Base-by-base conservation (phyloP, 92 coral and sea anemone genomes). In the Paragorgia papillata region DNA sequence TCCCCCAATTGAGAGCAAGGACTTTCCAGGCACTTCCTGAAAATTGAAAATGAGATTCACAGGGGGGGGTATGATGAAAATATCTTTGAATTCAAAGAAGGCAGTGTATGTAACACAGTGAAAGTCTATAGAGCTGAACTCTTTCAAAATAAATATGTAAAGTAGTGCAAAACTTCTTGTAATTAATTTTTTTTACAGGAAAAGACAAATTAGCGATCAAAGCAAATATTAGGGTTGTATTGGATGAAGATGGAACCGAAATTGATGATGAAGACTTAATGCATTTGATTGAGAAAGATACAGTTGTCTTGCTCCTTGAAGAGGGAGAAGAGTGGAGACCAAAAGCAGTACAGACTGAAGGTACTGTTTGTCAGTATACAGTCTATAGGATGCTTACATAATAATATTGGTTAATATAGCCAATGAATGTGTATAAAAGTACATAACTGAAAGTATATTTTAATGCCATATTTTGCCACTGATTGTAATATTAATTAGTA, bases 171-270 rank as follows among this genome's bases (percentile, higher is more conserved):
- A 37, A 37, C 43, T 37, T 37, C 43, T 37, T 37, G 43, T 37
- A 37, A 37, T 37, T 37, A 56, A 56, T 2, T 19, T 22, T 28
- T 57, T 57, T 57, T 57, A 10, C 26, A 57, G 63, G 63, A 57
- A 57, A 57, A 57, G 63, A 57, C 63, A 57, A 57, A 57, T 25
- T 57, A 57, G 32, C 6, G 10, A 57, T 57, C 22, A 57, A 57
- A 30, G 25, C 22, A 10, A 57, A 57, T 57, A 30, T 57, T 9
- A 57, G 2, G 32, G 63, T 57, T 57, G 63, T 57, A 30, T 22
- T 57, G 63, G 63, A 57, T 25, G 32, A 57, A 57, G 26, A 57
- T 57, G 63, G 22, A 30, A 57, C 63, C 24, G 63, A 57, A 57
- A 57, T 57, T 57, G 63, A 57, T 19, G 32, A 57, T 57, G 63